Percentiles rank a stretch among this genome's conserved stretches.
These are phyloP conservation scores for Phodopus roborovskii DNA, from an alignment of 2,113 vertebrate species.

Conservation along the genomic window DNA sequence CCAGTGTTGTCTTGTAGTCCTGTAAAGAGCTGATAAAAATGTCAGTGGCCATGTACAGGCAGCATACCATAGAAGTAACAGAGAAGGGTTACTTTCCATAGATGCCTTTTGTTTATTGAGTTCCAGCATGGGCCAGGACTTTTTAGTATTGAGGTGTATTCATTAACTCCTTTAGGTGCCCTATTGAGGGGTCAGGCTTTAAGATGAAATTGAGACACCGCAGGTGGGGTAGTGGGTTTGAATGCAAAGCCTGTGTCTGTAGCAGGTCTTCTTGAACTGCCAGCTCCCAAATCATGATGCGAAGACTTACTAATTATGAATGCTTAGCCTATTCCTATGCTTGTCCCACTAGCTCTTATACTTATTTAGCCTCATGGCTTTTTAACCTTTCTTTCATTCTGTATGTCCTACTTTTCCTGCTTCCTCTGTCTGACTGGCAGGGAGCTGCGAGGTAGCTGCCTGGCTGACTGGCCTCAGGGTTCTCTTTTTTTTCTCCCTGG, in stretches of 20 bases:
- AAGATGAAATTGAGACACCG: background rate
- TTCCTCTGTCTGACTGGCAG: no score
- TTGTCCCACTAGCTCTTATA: background rate
- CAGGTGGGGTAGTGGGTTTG: background rate
- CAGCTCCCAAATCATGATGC: background rate
- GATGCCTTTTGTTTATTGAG: background rate
- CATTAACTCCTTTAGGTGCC: background rate
- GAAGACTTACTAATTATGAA: background rate
- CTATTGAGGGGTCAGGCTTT: background rate
- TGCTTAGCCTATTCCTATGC: background rate
- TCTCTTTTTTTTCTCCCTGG: background rate
- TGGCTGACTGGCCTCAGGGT: background rate
- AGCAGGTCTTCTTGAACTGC: background rate
- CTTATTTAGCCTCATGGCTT: background rate
- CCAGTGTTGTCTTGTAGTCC: background rate
- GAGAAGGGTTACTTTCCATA: background rate
- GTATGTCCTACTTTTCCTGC: background rate
- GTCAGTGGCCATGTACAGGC: fast-evolving
- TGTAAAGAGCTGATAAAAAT: background rate
- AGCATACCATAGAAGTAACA: fast-evolving
- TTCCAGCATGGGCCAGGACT: background rate
- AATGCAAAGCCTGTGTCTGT: background rate
- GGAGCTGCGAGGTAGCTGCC: background rate
- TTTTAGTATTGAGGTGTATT: background rate
- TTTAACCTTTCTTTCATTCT: background rate